Evolutionary conservation across 2,113 vertebrate genomes (phyloP).

Genomic region (Oncorhynchus nerka): DNA sequence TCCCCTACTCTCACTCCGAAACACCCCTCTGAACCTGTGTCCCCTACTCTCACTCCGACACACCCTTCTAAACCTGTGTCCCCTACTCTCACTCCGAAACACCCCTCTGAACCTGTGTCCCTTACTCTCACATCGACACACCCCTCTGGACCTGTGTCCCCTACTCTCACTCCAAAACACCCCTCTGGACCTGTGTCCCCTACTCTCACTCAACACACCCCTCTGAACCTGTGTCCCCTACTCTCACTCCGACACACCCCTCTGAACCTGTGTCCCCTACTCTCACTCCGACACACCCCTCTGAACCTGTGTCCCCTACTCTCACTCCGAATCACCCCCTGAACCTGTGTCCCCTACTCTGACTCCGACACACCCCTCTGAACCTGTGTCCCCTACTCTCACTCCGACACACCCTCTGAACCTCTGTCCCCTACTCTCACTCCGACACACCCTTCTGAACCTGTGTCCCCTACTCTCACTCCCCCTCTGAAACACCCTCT

Average conservation of each 20-base stretch:
- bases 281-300: too few species aligned
- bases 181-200: too few species aligned
- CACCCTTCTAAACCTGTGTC: not conserved
- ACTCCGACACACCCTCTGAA: not conserved
- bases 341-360: too few species aligned
- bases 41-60: too few species aligned
- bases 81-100: constrained; percentile 15
- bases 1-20: too few species aligned
- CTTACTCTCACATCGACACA: too few species aligned
- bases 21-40: not conserved
- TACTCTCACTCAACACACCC: too few species aligned
- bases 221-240: constrained; percentile 12
- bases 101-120: not conserved
- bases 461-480: not conserved
- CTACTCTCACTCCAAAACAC: constrained; percentile 10
- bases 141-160: constrained; percentile 13
- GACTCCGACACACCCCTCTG: not conserved
- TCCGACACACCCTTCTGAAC: not conserved
- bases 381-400: not conserved
- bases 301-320: constrained; percentile 16
- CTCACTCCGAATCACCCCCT: constrained; percentile 3
- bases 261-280: too few species aligned
- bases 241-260: constrained; percentile 7
- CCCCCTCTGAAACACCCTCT: too few species aligned
- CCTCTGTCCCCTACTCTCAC: too few species aligned